Conservation (phyloP, 2,113 vertebrate genomes). For the Phasianus colchicus region DNA sequence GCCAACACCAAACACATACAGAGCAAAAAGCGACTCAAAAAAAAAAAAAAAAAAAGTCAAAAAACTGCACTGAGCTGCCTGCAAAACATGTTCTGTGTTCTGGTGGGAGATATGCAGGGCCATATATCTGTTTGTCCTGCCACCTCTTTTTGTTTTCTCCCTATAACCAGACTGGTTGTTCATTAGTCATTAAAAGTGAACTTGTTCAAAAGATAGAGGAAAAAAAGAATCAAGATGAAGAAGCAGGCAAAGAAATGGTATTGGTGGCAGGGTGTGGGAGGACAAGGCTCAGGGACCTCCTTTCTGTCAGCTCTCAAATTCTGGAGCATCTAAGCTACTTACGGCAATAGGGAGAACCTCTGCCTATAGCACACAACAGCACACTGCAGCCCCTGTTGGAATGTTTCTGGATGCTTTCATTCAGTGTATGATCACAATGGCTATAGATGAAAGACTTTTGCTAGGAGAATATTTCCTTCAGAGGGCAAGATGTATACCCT, state of each 20-base stretch:
- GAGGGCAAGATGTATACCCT: background rate
- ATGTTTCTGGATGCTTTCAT: background rate
- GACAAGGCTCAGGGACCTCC: background rate
- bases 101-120: conserved; percentile 12
- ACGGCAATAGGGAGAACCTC: background rate
- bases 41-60: background rate
- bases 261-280: background rate
- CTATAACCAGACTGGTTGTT: conserved; percentile 37
- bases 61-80: background rate
- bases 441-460: background rate
- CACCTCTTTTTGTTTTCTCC: background rate
- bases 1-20: rapidly evolving
- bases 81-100: background rate
- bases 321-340: background rate
- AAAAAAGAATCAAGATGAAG: background rate
- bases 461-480: background rate
- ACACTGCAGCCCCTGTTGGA: rapidly evolving
- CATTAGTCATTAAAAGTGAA: conserved; percentile 30
- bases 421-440: background rate
- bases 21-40: background rate
- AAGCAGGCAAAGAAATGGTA: background rate
- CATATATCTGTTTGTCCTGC: background rate
- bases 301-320: background rate
- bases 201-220: background rate
- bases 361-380: background rate